phyloP scores from a whole-genome alignment of 2,797 vertebrate genomes.

The Etheostoma nigrum region DNA sequence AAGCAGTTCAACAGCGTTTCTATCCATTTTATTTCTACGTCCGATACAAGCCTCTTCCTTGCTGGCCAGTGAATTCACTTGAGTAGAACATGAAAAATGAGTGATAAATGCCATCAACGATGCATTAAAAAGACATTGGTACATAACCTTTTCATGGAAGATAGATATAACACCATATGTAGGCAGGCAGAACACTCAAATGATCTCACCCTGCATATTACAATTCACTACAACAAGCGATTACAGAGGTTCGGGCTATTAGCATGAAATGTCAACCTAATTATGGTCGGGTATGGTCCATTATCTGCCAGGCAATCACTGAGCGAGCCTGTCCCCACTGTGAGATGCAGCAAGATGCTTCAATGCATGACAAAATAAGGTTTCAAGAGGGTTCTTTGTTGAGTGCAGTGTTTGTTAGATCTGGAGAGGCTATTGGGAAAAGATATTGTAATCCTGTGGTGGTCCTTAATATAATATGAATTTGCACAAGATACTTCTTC shows the following conservation, averaged over 20 bases:
- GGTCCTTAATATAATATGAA: constrained; percentile 37
- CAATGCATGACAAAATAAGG: constrained; percentile 31
- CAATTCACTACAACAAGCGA: constrained; percentile 68
- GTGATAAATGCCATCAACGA: neutral
- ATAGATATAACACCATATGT: constrained; percentile 51
- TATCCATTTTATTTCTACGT: neutral
- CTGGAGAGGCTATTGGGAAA: constrained; percentile 37
- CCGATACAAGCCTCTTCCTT: neutral
- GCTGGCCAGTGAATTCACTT: neutral
- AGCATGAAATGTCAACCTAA: constrained; percentile 80
- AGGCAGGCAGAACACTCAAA: constrained; percentile 43
- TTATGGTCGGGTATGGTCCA: constrained; percentile 65
- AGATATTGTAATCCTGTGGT: constrained; percentile 8
- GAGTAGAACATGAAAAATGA: constrained; percentile 4
- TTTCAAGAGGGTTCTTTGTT: constrained; percentile 54
- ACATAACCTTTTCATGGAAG: constrained; percentile 21
- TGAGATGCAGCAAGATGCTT: constrained; percentile 26
- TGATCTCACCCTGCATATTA: constrained; percentile 65
- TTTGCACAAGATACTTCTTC: constrained; percentile 16
- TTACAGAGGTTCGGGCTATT: constrained; percentile 68
- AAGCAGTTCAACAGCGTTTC: no score
- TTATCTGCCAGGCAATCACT: constrained; percentile 67
- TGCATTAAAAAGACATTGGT: constrained; percentile 36
- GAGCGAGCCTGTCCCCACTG: constrained; percentile 36
- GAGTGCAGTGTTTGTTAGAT: constrained; percentile 18